phyloP scores from a whole-genome alignment of 2,888 invertebrate species.

The Leuctra nigra region DNA sequence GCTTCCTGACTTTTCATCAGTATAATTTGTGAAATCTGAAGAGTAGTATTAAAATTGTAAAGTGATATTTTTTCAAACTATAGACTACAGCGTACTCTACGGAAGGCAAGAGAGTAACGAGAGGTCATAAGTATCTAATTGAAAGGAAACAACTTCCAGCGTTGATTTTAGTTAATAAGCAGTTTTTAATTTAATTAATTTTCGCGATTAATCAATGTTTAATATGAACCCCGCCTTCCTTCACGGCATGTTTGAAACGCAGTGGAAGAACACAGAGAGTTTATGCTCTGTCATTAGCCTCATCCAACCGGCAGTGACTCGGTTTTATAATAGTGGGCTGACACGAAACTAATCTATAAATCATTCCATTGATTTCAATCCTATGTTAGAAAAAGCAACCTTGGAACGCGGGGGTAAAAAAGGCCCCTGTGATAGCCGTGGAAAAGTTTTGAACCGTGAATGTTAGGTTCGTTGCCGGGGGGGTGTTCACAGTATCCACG shows the following conservation, averaged over 20 bases:
- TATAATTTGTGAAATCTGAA: no score
- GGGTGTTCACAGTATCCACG: no score
- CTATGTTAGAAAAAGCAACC: constrained; percentile 7
- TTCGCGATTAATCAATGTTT: constrained; percentile 10
- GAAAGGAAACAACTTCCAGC: no score
- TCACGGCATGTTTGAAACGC: neutral
- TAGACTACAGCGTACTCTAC: no score
- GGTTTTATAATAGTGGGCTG: constrained; percentile 7
- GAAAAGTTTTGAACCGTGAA: no score
- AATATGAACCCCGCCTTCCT: constrained; percentile 7
- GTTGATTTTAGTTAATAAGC: neutral
- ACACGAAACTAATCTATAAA: constrained; percentile 14
- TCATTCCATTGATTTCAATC: constrained; percentile 15
- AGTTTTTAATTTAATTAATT: constrained; percentile 17
- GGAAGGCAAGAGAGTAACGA: no score
- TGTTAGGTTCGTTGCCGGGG: no score
- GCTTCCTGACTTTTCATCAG: no score
- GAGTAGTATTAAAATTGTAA: no score
- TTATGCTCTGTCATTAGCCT: neutral
- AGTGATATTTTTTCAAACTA: no score
- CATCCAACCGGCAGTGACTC: neutral
- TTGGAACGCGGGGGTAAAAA: neutral
- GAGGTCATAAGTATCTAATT: no score
- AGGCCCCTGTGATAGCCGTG: neutral
- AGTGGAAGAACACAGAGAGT: neutral